These are phyloP conservation scores for Halyomorpha halys DNA, from an alignment of 1,140 invertebrate species.

Conservation along the genomic window DNA sequence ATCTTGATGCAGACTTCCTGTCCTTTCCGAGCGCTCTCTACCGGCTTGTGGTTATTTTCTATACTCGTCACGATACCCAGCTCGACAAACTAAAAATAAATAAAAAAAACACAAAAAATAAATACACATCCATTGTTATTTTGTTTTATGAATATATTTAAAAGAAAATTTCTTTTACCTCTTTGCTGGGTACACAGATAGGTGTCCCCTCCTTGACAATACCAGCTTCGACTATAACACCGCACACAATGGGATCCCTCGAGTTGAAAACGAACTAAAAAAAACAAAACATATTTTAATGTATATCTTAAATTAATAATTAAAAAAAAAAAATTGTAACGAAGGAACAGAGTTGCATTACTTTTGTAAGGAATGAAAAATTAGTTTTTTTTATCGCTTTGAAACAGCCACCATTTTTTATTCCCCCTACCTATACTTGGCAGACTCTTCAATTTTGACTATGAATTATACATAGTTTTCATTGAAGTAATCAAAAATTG, in stretches of 20 bases:
- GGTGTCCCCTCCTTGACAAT: constrained; percentile 93
- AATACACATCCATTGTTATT: neutral
- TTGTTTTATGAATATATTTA: neutral
- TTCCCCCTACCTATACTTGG: too few relatives aligned
- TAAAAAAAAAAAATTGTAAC: too few relatives aligned
- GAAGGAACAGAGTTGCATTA: too few relatives aligned
- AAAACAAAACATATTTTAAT: neutral
- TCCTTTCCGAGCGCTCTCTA: constrained; percentile 87
- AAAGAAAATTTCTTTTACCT: constrained; percentile 48
- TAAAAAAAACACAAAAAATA: neutral
- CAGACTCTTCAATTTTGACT: too few relatives aligned
- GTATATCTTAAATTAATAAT: neutral
- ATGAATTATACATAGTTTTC: too few relatives aligned
- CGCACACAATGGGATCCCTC: constrained; percentile 92
- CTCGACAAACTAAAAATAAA: constrained; percentile 69
- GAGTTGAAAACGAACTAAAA: constrained; percentile 92
- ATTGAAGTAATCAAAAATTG: too few relatives aligned
- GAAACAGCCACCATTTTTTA: too few relatives aligned
- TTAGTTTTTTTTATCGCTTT: too few relatives aligned
- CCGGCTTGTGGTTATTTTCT: constrained; percentile 78
- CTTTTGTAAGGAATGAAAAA: too few relatives aligned
- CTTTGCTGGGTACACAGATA: constrained; percentile 90
- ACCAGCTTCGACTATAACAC: constrained; percentile 91
- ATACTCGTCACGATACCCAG: constrained; percentile 91
- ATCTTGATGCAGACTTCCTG: constrained; percentile 99